phyloP scores from a whole-genome alignment of 2,113 vertebrate genomes.

The Theristicus caerulescens region DNA sequence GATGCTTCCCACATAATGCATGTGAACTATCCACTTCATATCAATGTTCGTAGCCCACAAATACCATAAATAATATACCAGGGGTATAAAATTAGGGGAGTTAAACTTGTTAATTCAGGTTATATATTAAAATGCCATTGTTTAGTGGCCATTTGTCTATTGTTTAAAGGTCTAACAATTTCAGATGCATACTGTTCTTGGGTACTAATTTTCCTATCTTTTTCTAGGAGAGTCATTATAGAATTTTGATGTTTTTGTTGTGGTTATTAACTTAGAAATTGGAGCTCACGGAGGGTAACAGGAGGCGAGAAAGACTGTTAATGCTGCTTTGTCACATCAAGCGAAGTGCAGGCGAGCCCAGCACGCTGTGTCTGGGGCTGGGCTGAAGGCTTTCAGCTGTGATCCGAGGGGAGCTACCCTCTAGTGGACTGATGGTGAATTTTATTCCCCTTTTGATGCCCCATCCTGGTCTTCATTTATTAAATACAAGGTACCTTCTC shows the following conservation, averaged over 20 bases:
- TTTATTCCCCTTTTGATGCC: neutral
- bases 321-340: neutral
- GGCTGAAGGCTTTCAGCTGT: neutral
- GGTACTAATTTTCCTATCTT: neutral
- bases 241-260: slow-evolving; percentile 18
- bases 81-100: neutral
- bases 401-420: slow-evolving; percentile 51
- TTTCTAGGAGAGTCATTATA: neutral
- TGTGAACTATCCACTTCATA: neutral
- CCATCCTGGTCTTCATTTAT: neutral
- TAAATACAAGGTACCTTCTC: slow-evolving; percentile 20
- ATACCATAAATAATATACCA: slow-evolving; percentile 9
- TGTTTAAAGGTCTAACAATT: slow-evolving; percentile 37
- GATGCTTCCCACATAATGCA: slow-evolving; percentile 9
- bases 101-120: neutral
- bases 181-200: neutral
- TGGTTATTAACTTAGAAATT: slow-evolving; percentile 17
- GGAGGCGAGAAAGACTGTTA: neutral
- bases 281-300: neutral
- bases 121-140: slow-evolving; percentile 24
- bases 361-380: neutral
- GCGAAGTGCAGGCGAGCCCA: neutral
- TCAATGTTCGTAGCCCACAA: neutral
- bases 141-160: slow-evolving; percentile 27
- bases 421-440: slow-evolving; percentile 68